Evolutionary conservation across 2,797 vertebrate species (phyloP).

Genomic region (Falco peregrinus): DNA sequence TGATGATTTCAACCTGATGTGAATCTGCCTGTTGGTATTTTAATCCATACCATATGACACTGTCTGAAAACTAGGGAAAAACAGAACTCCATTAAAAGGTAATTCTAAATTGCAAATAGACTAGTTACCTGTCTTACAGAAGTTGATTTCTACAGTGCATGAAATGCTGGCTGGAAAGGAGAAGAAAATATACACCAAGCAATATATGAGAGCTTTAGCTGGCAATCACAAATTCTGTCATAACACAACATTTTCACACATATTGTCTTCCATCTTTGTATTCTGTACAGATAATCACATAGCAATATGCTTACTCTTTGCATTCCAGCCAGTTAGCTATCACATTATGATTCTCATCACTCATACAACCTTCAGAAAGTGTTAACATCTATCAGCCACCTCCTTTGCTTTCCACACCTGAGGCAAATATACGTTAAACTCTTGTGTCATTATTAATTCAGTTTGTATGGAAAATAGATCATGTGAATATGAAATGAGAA

Average conservation of each 20-base stretch:
- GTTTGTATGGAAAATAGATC: not conserved
- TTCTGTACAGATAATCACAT: not conserved
- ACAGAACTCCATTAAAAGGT: not conserved
- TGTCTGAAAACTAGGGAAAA: not conserved
- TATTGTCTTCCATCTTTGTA: not conserved
- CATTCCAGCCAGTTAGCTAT: not conserved
- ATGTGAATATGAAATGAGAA: not conserved
- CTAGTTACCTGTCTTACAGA: not conserved
- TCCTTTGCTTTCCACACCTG: not conserved
- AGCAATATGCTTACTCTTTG: not conserved
- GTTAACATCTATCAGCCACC: constrained; percentile 7
- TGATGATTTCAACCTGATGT: constrained; percentile 35
- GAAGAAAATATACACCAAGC: not conserved
- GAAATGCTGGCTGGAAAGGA: not conserved
- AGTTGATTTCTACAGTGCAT: not conserved
- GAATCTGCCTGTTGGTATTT: constrained; percentile 14
- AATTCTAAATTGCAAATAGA: not conserved
- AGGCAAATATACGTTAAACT: not conserved
- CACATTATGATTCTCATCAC: not conserved
- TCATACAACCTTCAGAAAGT: not conserved
- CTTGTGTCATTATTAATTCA: not conserved
- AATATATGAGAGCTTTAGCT: not conserved
- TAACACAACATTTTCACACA: not conserved
- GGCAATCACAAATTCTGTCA: not conserved
- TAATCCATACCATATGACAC: not conserved